Evolutionary conservation across 2,797 vertebrate species (phyloP).

Genomic region (Enteromius mattozi): DNA sequence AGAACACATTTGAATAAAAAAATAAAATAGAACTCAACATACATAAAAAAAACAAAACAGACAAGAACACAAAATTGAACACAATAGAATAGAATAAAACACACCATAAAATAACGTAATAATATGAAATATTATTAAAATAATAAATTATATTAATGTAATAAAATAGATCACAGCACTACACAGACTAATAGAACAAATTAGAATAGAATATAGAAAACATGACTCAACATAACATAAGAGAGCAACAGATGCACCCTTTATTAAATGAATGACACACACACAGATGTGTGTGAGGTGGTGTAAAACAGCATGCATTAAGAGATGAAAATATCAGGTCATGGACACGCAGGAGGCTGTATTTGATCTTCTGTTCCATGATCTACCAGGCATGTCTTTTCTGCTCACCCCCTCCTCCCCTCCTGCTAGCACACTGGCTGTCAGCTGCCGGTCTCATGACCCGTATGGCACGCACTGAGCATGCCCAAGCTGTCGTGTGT

Average conservation of each 20-base stretch:
- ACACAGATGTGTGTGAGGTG: neutral
- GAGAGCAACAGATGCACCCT: neutral
- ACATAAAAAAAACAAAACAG: neutral
- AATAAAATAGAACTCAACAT: neutral
- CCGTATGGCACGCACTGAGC: constrained; percentile 40
- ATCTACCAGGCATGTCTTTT: constrained; percentile 38
- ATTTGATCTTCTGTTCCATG: constrained; percentile 36
- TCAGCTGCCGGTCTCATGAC: constrained; percentile 50
- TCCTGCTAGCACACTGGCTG: constrained; percentile 17
- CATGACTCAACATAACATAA: neutral
- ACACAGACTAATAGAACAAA: neutral
- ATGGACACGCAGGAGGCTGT: neutral
- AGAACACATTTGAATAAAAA: neutral
- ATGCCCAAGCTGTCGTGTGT: constrained; percentile 54
- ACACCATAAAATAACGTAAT: neutral
- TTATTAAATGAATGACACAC: neutral
- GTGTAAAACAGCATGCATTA: constrained; percentile 1
- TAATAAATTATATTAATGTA: neutral
- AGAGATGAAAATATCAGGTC: constrained; percentile 14
- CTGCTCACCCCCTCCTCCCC: constrained; percentile 29
- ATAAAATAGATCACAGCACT: neutral
- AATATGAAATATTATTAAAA: neutral
- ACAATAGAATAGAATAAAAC: neutral
- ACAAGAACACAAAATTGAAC: neutral
- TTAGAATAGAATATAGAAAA: neutral